Evolutionary conservation across 2,113 vertebrate species (phyloP).

Genomic region (Noturus placidus): DNA sequence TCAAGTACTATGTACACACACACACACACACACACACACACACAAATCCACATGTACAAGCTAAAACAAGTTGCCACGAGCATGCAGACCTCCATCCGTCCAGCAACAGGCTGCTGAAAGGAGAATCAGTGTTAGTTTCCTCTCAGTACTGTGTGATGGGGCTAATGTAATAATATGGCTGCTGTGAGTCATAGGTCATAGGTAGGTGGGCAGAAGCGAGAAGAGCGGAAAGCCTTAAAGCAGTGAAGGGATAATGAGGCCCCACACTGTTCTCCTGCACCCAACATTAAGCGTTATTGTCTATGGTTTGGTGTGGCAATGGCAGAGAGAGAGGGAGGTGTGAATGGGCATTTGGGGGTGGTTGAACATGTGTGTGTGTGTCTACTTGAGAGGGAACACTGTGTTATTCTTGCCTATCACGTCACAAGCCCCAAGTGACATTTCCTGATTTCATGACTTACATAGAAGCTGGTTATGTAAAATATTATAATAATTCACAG

Average conservation of each 20-base stretch:
- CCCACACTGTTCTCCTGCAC: constrained; percentile 74
- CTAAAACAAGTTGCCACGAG: constrained; percentile 54
- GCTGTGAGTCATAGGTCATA: constrained; percentile 97
- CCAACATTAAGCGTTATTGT: constrained; percentile 76
- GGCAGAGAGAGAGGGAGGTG: constrained; percentile 9
- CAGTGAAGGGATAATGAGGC: constrained; percentile 83
- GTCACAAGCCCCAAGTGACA: background rate
- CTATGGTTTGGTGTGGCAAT: background rate
- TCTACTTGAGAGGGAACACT: background rate
- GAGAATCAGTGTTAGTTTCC: constrained; percentile 66
- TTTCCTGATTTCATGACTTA: background rate
- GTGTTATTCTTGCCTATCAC: constrained; percentile 13
- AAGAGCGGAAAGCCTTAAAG: constrained; percentile 82
- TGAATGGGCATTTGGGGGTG: constrained; percentile 12
- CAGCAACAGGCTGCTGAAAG: constrained; percentile 52
- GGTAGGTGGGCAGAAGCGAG: constrained; percentile 90
- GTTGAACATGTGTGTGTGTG: background rate
- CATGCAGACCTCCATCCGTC: background rate
- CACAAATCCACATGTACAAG: constrained; percentile 31
- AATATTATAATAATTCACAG: background rate
- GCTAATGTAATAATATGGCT: constrained; percentile 89
- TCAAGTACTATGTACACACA: background rate
- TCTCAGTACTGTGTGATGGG: constrained; percentile 75
- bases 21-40: background rate
- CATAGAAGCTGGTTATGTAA: background rate